Percentiles rank a stretch among this genome's conserved stretches.
These are phyloP conservation scores for Apostichopus parvimensis DNA, from an alignment of 35 echinoderm and acorn worm species.

Conservation along the genomic window DNA sequence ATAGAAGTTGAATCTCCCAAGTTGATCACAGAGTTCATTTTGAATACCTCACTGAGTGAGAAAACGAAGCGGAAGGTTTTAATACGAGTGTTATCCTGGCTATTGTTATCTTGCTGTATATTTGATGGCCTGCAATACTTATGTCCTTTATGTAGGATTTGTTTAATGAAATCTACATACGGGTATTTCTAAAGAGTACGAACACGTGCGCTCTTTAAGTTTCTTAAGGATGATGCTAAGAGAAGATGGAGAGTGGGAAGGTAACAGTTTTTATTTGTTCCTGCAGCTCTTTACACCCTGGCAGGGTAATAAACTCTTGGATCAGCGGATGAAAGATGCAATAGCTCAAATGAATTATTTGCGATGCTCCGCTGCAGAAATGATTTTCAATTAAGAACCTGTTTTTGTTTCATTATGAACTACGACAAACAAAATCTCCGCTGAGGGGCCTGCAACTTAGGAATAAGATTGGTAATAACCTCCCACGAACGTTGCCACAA, in stretches of 20 bases:
- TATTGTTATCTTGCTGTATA: too few species aligned
- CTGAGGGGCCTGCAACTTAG: not conserved
- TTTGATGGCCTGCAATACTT: too few species aligned
- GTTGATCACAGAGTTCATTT: too few species aligned
- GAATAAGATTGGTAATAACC: not conserved
- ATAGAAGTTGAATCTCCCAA: too few species aligned
- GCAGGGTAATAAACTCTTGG: not conserved
- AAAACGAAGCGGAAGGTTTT: too few species aligned
- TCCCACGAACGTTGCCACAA: not conserved
- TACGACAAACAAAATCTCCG: conserved; percentile 1
- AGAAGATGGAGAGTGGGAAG: too few species aligned
- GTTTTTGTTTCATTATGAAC: conserved; percentile 15
- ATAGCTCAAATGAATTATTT: not conserved
- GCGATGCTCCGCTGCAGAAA: not conserved
- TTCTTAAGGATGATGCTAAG: not conserved
- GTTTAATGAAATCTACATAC: too few species aligned
- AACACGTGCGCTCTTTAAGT: not conserved
- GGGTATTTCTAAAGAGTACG: too few species aligned
- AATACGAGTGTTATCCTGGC: too few species aligned
- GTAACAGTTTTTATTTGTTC: too few species aligned
- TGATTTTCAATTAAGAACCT: conserved; percentile 7
- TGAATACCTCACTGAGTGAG: too few species aligned
- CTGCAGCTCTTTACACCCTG: not conserved
- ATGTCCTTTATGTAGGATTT: too few species aligned
- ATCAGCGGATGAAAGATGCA: not conserved